phyloP scores from a whole-genome alignment of 2,888 invertebrate genomes.

The Nomada flava region DNA sequence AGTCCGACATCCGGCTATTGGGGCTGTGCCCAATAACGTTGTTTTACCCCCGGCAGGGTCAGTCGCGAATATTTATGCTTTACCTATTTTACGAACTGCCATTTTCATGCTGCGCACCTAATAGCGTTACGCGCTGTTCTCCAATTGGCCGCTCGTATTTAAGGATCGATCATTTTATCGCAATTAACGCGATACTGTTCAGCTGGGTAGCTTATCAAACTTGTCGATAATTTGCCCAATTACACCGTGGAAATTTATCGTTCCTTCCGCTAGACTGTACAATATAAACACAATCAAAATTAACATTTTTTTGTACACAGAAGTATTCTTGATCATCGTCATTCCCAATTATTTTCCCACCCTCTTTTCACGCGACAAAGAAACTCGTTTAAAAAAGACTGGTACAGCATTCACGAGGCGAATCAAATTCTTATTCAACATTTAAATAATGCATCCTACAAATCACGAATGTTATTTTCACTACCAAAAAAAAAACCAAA shows the following conservation, averaged over 20 bases:
- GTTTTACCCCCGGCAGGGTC: conserved; percentile 60
- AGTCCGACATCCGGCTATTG: conserved; percentile 68
- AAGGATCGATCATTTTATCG: conserved; percentile 54
- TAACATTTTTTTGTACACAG: no score
- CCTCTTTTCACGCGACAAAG: no score
- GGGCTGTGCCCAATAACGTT: conserved; percentile 73
- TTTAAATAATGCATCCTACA: no score
- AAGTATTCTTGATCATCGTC: no score
- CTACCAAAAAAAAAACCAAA: no score
- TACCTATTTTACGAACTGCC: conserved; percentile 71
- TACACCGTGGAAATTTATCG: conserved; percentile 8
- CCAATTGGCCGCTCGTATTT: conserved; percentile 46
- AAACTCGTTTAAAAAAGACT: no score
- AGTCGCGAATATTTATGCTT: conserved; percentile 67
- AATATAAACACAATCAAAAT: background rate
- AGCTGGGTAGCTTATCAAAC: conserved; percentile 6
- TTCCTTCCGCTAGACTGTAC: background rate
- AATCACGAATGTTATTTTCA: no score
- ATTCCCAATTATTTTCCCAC: no score
- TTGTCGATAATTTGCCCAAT: conserved; percentile 12
- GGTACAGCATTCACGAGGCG: no score
- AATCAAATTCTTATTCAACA: no score
- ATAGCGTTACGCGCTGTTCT: conserved; percentile 45
- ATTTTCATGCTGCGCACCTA: conserved; percentile 63
- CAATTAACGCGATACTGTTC: conserved; percentile 40